Evolutionary conservation across 2,113 vertebrate genomes (phyloP).

Genomic region (Cercopithecus mona): DNA sequence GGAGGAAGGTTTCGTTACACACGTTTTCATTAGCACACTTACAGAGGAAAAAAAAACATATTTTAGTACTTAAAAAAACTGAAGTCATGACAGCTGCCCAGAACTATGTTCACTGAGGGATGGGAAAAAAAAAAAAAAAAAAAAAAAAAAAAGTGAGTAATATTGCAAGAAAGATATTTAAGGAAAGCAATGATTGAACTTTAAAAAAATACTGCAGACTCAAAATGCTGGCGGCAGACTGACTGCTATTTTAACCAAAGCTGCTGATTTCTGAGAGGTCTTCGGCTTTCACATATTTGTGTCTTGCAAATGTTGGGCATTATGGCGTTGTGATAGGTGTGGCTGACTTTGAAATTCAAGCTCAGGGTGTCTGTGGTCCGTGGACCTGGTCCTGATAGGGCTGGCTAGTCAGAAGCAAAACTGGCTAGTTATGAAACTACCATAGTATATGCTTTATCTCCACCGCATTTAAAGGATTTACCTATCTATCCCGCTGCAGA

Average conservation of each 20-base stretch:
- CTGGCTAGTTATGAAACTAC: constrained; percentile 91
- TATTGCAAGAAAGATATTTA: constrained; percentile 85
- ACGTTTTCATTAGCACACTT: constrained; percentile 78
- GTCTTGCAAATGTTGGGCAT: constrained; percentile 81
- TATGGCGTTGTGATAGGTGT: constrained; percentile 83
- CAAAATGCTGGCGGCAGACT: constrained; percentile 80
- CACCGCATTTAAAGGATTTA: constrained; percentile 98
- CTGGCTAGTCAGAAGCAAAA: constrained; percentile 93
- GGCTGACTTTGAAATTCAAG: constrained; percentile 84
- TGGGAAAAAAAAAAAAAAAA: not conserved
- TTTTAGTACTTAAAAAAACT: constrained; percentile 76
- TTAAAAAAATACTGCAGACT: constrained; percentile 81
- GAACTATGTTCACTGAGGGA: constrained; percentile 68
- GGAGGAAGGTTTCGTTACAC: constrained; percentile 77
- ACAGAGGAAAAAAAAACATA: constrained; percentile 74
- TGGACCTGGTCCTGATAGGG: constrained; percentile 85
- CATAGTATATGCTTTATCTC: constrained; percentile 93
- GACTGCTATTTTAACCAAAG: constrained; percentile 82
- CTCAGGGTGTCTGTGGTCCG: constrained; percentile 80
- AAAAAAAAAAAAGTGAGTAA: constrained; percentile 71
- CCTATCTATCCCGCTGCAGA: constrained; percentile 99
- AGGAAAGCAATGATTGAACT: constrained; percentile 89
- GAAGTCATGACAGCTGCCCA: constrained; percentile 72
- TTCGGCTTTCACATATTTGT: constrained; percentile 78
- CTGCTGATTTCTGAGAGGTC: constrained; percentile 81